These are phyloP conservation scores for Potorous gilbertii DNA, from an alignment of 2,797 vertebrate genomes.

Conservation along the genomic window DNA sequence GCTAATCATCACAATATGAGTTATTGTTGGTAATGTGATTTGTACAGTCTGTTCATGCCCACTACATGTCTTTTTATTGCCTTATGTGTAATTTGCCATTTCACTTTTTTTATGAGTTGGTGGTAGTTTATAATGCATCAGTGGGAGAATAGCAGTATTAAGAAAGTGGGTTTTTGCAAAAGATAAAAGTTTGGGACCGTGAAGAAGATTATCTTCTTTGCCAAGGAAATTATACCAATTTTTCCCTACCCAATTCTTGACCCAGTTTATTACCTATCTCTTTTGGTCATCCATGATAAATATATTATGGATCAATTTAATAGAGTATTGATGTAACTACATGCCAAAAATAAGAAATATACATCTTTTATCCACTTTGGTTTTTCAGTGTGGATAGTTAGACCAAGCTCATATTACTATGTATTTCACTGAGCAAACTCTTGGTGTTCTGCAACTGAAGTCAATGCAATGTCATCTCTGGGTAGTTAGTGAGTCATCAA, in stretches of 20 bases:
- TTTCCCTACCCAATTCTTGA: background rate
- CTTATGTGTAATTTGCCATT: background rate
- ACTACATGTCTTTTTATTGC: background rate
- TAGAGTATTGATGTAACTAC: background rate
- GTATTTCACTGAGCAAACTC: background rate
- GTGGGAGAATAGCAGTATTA: background rate
- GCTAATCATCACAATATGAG: background rate
- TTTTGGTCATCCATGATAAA: background rate
- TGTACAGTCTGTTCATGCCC: background rate
- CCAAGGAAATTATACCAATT: background rate
- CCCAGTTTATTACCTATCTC: background rate
- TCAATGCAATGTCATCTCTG: background rate
- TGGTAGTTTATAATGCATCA: background rate
- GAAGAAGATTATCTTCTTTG: background rate
- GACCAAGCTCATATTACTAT: background rate
- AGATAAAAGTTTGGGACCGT: background rate
- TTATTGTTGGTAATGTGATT: background rate
- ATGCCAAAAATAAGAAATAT: background rate
- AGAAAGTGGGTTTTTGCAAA: background rate
- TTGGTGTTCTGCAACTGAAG: background rate
- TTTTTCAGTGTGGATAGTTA: background rate
- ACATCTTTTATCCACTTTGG: background rate
- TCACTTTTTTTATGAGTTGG: background rate
- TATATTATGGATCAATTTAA: background rate
- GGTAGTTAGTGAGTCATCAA: background rate